phyloP scores from a whole-genome alignment of 1,140 invertebrate species.

The Dicyema japonicum region DNA sequence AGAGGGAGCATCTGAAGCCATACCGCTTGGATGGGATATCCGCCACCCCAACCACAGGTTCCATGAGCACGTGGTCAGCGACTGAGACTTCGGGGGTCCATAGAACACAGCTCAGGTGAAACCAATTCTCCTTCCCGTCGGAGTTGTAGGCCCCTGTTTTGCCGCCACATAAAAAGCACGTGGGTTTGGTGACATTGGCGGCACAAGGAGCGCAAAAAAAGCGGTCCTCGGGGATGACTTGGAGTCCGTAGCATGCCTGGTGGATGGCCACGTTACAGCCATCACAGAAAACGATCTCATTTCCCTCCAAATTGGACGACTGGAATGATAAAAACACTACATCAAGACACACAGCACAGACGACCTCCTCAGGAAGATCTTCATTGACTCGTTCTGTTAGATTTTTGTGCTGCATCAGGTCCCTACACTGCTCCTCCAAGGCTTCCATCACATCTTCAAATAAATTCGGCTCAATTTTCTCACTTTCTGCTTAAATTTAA shows the following conservation, averaged over 20 bases:
- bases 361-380: no score
- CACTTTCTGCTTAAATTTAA: no score
- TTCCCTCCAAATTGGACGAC: conserved; percentile 79
- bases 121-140: conserved; percentile 51
- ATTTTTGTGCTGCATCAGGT: no score
- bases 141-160: conserved; percentile 42
- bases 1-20: conserved; percentile 63
- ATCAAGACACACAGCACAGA: no score
- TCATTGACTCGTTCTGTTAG: no score
- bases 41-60: conserved; percentile 81
- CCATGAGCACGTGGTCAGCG: conserved; percentile 79
- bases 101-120: conserved; percentile 78
- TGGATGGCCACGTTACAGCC: conserved; percentile 93
- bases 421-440: no score
- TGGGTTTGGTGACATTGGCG: conserved; percentile 36
- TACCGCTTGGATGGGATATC: conserved; percentile 65
- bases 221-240: conserved; percentile 64
- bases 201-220: conserved; percentile 72
- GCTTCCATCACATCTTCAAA: no score
- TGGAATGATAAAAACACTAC: no score
- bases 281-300: conserved; percentile 99
- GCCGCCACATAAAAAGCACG: conserved; percentile 72
- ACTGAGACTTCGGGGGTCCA: conserved; percentile 98
- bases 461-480: no score
- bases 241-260: conserved; percentile 72